phyloP scores from a whole-genome alignment of 2,113 vertebrate species.

The Mormyrus lacerda region DNA sequence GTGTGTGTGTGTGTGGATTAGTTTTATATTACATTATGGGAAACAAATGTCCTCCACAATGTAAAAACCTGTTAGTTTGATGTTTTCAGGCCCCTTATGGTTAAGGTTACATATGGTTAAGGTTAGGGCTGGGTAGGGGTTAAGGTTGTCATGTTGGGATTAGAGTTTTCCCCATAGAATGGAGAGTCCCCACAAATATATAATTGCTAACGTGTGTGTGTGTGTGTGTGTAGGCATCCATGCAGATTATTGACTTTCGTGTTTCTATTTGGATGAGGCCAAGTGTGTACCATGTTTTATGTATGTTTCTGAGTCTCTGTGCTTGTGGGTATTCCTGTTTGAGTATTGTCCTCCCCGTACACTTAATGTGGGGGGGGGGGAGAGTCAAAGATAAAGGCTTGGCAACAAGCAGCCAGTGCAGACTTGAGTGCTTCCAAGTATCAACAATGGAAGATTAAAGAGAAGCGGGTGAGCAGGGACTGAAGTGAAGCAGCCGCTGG shows the following conservation, averaged over 20 bases:
- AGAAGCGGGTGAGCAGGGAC: not conserved
- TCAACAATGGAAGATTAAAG: conserved; percentile 18
- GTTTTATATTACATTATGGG: too few species aligned
- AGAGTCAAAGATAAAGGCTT: not conserved
- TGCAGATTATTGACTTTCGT: not conserved
- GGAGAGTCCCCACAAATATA: too few species aligned
- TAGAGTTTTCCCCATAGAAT: too few species aligned
- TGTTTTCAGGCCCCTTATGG: too few species aligned
- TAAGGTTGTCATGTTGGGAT: too few species aligned
- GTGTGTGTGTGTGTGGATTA: not conserved
- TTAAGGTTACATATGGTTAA: too few species aligned
- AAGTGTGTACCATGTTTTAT: not conserved
- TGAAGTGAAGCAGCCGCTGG: not conserved
- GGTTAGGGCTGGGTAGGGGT: too few species aligned
- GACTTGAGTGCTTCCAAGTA: conserved; percentile 17
- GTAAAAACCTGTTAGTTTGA: too few species aligned
- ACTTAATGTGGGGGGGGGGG: not conserved
- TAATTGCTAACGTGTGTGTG: not conserved
- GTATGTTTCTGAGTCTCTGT: not conserved
- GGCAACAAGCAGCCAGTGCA: not conserved
- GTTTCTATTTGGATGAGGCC: not conserved
- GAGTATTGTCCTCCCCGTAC: not conserved
- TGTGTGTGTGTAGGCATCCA: not conserved
- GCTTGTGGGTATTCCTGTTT: not conserved
- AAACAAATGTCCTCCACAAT: too few species aligned